Percentiles rank a stretch among this genome's conserved stretches.
Conservation (phyloP, 2,797 vertebrate genomes). For the Onychomys leucogaster region DNA sequence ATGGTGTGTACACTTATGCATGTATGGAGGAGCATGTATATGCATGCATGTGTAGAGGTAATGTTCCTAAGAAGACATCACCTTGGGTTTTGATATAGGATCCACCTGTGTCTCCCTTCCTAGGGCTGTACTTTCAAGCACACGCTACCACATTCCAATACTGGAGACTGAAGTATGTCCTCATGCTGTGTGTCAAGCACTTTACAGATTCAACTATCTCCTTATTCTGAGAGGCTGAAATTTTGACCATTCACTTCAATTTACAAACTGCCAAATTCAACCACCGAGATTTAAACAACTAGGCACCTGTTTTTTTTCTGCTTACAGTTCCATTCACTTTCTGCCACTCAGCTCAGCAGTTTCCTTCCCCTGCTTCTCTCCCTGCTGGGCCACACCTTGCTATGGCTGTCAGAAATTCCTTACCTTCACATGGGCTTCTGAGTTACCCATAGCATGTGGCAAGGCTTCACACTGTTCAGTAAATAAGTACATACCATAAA, state of each 20-base stretch:
- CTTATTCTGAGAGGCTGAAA: neutral
- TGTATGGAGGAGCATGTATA: neutral
- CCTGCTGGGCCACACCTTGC: neutral
- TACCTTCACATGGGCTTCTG: neutral
- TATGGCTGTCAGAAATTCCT: neutral
- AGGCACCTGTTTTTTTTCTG: neutral
- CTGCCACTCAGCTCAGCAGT: too few relatives aligned
- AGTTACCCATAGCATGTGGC: neutral
- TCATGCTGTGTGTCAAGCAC: too few relatives aligned
- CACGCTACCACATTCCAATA: neutral
- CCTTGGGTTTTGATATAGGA: neutral
- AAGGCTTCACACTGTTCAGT: neutral
- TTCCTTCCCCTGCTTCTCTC: neutral
- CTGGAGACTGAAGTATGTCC: neutral
- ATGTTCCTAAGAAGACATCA: neutral
- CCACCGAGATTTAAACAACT: neutral
- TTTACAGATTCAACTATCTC: neutral
- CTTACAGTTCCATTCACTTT: neutral
- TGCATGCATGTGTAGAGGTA: neutral
- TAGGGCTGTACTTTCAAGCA: neutral
- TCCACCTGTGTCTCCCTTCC: neutral
- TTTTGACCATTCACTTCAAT: neutral
- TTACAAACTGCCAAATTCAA: neutral
- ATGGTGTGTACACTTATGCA: too few relatives aligned
- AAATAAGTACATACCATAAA: neutral